Conservation (phyloP, 2,113 vertebrate species). For the Bolborhynchus lineola region DNA sequence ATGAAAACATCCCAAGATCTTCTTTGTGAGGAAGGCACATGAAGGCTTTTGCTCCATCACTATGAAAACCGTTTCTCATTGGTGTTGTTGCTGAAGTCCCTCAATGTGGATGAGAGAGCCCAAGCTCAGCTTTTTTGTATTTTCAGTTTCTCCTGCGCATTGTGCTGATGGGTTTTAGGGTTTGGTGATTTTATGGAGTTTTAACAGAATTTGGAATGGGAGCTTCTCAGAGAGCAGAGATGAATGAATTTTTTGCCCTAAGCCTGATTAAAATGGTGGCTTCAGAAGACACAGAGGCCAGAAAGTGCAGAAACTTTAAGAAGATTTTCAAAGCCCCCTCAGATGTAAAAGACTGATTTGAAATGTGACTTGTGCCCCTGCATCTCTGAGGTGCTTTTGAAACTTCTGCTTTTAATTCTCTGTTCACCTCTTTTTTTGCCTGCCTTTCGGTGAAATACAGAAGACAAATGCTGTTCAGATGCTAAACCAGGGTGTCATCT, state of each 20-base stretch:
- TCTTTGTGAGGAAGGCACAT: conserved; percentile 11
- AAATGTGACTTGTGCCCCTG: conserved; percentile 47
- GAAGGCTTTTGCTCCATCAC: conserved; percentile 2
- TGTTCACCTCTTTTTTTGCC: not conserved
- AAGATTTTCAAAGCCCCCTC: conserved; percentile 36
- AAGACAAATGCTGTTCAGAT: conserved; percentile 9
- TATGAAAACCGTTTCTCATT: not conserved
- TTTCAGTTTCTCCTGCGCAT: not conserved
- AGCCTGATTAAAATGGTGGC: conserved; percentile 30
- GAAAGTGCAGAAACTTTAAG: conserved; percentile 6
- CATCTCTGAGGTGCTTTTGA: conserved; percentile 7
- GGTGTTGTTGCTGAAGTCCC: not conserved
- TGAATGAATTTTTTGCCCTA: not conserved
- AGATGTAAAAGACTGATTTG: conserved; percentile 43
- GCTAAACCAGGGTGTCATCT: not conserved
- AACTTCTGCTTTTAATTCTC: conserved; percentile 25
- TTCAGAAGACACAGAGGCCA: conserved; percentile 17
- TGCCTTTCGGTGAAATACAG: not conserved
- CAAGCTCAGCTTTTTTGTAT: not conserved
- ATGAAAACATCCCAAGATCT: not conserved
- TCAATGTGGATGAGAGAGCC: not conserved
- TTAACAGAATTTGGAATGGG: not conserved
- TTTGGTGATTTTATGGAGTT: conserved; percentile 25
- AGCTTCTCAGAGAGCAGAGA: not conserved
- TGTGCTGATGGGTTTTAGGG: not conserved